These are phyloP conservation scores for Acrocephalus arundinaceus DNA, from an alignment of 2,113 vertebrate species.

Conservation along the genomic window DNA sequence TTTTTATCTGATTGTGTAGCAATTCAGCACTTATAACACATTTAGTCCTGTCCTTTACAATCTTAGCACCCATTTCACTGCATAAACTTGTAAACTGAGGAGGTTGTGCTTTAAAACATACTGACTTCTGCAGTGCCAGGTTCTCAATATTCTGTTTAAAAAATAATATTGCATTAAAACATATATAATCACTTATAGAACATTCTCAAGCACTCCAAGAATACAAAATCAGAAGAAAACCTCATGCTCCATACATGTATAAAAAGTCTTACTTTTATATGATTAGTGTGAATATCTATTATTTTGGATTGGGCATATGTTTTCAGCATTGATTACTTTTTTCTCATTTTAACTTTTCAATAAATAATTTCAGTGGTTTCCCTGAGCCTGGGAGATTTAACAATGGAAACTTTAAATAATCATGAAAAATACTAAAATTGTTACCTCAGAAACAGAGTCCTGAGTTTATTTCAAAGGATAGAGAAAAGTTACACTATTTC, in stretches of 20 bases:
- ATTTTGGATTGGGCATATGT: neutral
- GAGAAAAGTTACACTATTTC: neutral
- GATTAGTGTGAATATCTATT: neutral
- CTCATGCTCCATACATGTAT: neutral
- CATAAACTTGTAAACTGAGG: neutral
- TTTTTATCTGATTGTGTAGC: neutral
- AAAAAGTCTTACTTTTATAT: neutral
- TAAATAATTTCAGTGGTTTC: neutral
- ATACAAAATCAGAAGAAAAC: neutral
- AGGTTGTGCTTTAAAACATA: neutral
- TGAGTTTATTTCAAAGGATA: neutral
- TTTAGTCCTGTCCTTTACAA: neutral
- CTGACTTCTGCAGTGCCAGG: neutral
- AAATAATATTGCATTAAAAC: neutral
- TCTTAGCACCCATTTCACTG: neutral
- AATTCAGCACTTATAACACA: neutral
- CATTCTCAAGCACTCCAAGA: neutral
- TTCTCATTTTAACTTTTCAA: neutral
- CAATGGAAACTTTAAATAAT: neutral
- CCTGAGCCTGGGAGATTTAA: neutral
- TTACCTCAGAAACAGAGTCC: neutral
- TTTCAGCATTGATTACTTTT: neutral
- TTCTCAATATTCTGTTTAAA: neutral
- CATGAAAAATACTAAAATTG: neutral
- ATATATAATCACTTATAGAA: neutral